These are phyloP conservation scores for Megalops atlanticus DNA, from an alignment of 2,113 vertebrate genomes.

Conservation along the genomic window DNA sequence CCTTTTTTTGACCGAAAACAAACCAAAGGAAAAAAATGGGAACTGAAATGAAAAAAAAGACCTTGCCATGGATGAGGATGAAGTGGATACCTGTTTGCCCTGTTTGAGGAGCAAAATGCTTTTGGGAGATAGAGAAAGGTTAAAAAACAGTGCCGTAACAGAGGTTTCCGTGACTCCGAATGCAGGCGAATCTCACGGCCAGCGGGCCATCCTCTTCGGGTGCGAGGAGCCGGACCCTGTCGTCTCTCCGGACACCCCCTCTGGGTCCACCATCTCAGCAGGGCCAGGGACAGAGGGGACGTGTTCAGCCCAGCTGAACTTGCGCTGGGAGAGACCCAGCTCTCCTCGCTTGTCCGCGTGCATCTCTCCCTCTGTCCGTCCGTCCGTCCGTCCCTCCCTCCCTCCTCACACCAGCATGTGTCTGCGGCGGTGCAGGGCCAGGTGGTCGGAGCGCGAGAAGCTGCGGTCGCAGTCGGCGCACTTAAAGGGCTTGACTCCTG, in stretches of 20 bases:
- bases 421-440: slow-evolving; percentile 95
- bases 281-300: slow-evolving; percentile 52
- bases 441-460: slow-evolving; percentile 97
- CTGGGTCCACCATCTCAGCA: slow-evolving; percentile 59
- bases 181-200: slow-evolving; percentile 50
- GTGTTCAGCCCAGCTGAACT: slow-evolving; percentile 84
- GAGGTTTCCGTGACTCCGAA: slow-evolving; percentile 56
- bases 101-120: slow-evolving; percentile 58
- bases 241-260: slow-evolving; percentile 51
- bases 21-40: slow-evolving; percentile 48
- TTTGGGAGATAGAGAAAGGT: slow-evolving; percentile 61
- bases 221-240: slow-evolving; percentile 72
- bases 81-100: slow-evolving; percentile 41
- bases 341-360: slow-evolving; percentile 54
- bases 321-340: slow-evolving; percentile 76
- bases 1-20: slow-evolving; percentile 49
- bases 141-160: slow-evolving; percentile 67
- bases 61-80: background rate
- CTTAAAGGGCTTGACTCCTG: slow-evolving; percentile 99
- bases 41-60: slow-evolving; percentile 31
- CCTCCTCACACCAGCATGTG: slow-evolving; percentile 94
- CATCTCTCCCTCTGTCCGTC: background rate
- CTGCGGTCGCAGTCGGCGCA: slow-evolving; percentile 98
- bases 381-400: slow-evolving; percentile 48
- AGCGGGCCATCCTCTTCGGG: slow-evolving; percentile 50